A percentile compares a stretch with the other conserved stretches of the same genome.
Conservation (phyloP, 2,797 vertebrate genomes). For the Chromobotia macracanthus region DNA sequence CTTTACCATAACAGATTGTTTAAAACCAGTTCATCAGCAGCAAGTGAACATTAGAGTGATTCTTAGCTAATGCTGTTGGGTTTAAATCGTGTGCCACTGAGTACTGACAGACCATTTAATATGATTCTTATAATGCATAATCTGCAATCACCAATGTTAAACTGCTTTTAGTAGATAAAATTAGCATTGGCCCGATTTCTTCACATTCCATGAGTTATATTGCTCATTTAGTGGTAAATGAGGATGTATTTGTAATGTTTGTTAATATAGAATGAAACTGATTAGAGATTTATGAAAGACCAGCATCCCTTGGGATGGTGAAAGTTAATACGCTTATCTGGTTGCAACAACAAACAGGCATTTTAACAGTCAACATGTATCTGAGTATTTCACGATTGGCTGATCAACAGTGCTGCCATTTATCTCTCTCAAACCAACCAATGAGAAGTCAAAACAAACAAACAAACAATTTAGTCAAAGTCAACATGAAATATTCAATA, state of each 20-base stretch:
- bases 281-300: conserved; percentile 38
- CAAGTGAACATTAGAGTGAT: conserved; percentile 8
- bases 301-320: conserved; percentile 9
- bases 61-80: conserved; percentile 14
- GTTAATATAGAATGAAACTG: conserved; percentile 46
- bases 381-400: not conserved
- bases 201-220: conserved; percentile 23
- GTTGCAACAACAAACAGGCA: conserved; percentile 8
- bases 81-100: conserved; percentile 32
- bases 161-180: conserved; percentile 38
- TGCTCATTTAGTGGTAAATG: not conserved
- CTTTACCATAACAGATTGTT: conserved; percentile 29
- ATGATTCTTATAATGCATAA: conserved; percentile 28
- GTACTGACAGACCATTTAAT: conserved; percentile 35
- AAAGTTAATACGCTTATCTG: conserved; percentile 38
- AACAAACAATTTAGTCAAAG: conserved; percentile 10
- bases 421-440: conserved; percentile 14
- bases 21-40: not conserved
- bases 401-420: conserved; percentile 12
- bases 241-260: conserved; percentile 40
- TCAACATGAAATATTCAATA: conserved; percentile 5
- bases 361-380: conserved; percentile 17
- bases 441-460: conserved; percentile 23
- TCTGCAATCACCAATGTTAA: conserved; percentile 22
- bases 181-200: conserved; percentile 38